Percentiles rank a stretch among this genome's conserved stretches.
These are phyloP conservation scores for Clinocottus analis DNA, from an alignment of 2,113 vertebrate genomes.

Conservation along the genomic window DNA sequence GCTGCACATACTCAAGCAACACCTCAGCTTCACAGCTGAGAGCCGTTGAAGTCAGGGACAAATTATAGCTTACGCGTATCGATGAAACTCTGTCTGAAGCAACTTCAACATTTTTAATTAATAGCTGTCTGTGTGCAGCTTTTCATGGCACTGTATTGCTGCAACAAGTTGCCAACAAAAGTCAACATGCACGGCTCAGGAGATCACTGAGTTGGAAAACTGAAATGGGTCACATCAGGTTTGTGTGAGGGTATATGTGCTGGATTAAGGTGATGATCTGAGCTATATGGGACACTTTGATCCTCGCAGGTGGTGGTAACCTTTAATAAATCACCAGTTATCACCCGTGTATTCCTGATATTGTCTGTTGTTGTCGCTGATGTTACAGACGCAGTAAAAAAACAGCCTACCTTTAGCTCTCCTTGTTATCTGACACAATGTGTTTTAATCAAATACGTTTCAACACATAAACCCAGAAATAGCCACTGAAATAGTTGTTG, in stretches of 20 bases:
- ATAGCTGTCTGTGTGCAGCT: neutral
- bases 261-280: neutral
- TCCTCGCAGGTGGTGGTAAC: conserved; percentile 9
- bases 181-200: neutral
- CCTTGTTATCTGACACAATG: conserved; percentile 4
- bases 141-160: neutral
- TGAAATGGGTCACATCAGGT: neutral
- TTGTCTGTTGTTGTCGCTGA: neutral
- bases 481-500: neutral
- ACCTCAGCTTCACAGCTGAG: neutral
- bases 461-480: neutral
- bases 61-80: conserved; percentile 21
- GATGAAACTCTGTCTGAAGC: neutral
- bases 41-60: conserved; percentile 1
- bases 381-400: neutral
- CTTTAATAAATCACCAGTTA: conserved; percentile 1
- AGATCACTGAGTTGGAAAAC: conserved; percentile 1
- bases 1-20: neutral
- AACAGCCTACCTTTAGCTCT: conserved; percentile 4
- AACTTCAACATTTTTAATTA: conserved; percentile 33
- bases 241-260: neutral
- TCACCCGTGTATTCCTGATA: neutral
- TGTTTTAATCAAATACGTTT: neutral
- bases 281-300: neutral
- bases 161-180: neutral